Conservation (phyloP, 2,113 vertebrate species). For the Poeciliopsis turrubarensis region DNA sequence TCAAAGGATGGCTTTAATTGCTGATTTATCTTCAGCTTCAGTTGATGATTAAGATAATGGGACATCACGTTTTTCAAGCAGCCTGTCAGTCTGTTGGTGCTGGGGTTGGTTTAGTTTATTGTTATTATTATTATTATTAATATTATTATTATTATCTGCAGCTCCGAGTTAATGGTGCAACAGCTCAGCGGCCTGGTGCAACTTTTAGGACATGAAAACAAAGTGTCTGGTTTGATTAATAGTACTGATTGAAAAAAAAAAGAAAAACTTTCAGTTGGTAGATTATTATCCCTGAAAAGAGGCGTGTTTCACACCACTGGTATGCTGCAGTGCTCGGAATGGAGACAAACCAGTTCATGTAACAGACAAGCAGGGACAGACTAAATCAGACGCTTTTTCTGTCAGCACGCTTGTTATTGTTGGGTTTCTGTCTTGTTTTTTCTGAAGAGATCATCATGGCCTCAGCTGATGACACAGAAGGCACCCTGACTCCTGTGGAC, state of each 20-base stretch:
- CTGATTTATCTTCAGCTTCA: conserved; percentile 8
- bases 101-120: background rate
- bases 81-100: background rate
- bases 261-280: background rate
- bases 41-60: conserved; percentile 24
- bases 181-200: background rate
- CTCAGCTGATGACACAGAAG: conserved; percentile 55
- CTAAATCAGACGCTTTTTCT: too few relatives aligned
- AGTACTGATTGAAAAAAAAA: too few relatives aligned
- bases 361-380: background rate
- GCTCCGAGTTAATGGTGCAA: background rate
- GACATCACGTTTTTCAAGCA: conserved; percentile 8
- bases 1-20: conserved; percentile 23
- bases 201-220: background rate
- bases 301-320: conserved; percentile 5
- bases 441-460: conserved; percentile 52
- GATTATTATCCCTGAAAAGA: background rate
- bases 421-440: conserved; percentile 7
- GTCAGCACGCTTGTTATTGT: background rate
- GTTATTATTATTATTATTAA: background rate
- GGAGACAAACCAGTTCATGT: conserved; percentile 53
- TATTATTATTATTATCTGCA: background rate
- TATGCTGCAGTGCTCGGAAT: conserved; percentile 38
- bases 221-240: background rate
- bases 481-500: conserved; percentile 82